Evolutionary conservation across 1,140 invertebrate species (phyloP).

Genomic region (Drosophila nikananu): DNA sequence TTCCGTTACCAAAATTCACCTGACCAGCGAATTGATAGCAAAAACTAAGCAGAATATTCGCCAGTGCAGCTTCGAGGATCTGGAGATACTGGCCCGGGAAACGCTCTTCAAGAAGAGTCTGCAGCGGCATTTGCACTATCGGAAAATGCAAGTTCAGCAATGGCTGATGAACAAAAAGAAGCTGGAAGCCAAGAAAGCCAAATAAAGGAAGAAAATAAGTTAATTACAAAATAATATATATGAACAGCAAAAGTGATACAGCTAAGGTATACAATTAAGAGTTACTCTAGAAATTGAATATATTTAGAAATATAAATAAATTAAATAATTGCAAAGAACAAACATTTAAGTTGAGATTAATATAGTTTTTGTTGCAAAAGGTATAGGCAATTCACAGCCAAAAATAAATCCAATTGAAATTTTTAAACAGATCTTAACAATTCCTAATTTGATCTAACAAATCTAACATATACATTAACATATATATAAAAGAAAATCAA

Average conservation of each 20-base stretch:
- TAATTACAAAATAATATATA: background rate
- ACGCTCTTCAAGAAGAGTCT: slow-evolving; percentile 68
- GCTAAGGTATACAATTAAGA: slow-evolving; percentile 6
- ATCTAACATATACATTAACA: background rate
- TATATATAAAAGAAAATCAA: background rate
- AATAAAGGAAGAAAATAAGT: background rate
- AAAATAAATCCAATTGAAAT: background rate
- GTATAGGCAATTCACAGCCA: background rate
- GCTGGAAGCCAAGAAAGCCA: background rate
- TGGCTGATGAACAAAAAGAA: slow-evolving; percentile 50
- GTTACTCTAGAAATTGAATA: background rate
- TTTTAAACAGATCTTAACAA: no score
- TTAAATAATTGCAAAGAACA: background rate
- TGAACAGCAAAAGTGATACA: slow-evolving; percentile 48
- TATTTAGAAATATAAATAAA: background rate
- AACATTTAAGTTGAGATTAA: no score
- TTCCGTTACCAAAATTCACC: slow-evolving; percentile 65
- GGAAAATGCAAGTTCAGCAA: slow-evolving; percentile 55
- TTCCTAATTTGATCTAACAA: background rate
- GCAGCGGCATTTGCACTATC: slow-evolving; percentile 59
- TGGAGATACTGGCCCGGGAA: slow-evolving; percentile 67
- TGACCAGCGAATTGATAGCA: slow-evolving; percentile 65
- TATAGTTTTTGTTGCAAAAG: background rate
- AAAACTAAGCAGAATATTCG: slow-evolving; percentile 63
- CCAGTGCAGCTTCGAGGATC: slow-evolving; percentile 62